Evolutionary conservation across 2,888 invertebrate species (phyloP), one percentile per base, ranked within the genome.

Genomic region (Sepiola atlantica): DNA sequence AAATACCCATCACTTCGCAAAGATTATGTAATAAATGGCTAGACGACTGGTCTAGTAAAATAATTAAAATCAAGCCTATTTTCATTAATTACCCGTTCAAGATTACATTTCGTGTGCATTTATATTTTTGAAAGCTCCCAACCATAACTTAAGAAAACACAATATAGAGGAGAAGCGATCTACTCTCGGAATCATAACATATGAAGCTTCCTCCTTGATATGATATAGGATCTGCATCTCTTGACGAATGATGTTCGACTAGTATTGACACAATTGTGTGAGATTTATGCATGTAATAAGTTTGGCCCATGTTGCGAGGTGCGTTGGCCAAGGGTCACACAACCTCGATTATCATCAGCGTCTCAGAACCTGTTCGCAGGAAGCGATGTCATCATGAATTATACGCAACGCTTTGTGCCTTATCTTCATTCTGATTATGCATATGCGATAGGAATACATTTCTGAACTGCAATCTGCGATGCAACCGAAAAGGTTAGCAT

Each of bases 301-400:
- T n/a, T 77, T n/a, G n/a, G 77, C 16, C n/a, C n/a, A 77, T 77
- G 77, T 32, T 77, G 77, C 77, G n/a, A n/a, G 77, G 77, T n/a
- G 16, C 32, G n/a, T 16, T 77, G 77, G 77, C 77, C 77, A 77
- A n/a, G n/a, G 77, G n/a, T 77, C 77, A 77, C 77, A 77, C n/a
- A 77, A 77, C 77, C 77, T 77, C 77, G n/a, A n/a, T 77, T 77
- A 77, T 77, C 77, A 77, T 77, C 77, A n/a, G n/a, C 32, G 77
- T 77, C 77, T n/a, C 77, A 77, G n/a, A 77, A n/a, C n/a, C n/a
- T 16, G 77, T n/a, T n/a, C n/a, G n/a, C 16, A 77, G 77, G 45
- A 45, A 8, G 77, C 77, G 21, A n/a, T 77, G n/a, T 77, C 77
- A 32, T 77, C 77, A 77, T 77, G 77, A 77, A 77, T 77, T 32